Evolutionary conservation across 2,888 invertebrate species (phyloP).

Genomic region (Athalia rosae): DNA sequence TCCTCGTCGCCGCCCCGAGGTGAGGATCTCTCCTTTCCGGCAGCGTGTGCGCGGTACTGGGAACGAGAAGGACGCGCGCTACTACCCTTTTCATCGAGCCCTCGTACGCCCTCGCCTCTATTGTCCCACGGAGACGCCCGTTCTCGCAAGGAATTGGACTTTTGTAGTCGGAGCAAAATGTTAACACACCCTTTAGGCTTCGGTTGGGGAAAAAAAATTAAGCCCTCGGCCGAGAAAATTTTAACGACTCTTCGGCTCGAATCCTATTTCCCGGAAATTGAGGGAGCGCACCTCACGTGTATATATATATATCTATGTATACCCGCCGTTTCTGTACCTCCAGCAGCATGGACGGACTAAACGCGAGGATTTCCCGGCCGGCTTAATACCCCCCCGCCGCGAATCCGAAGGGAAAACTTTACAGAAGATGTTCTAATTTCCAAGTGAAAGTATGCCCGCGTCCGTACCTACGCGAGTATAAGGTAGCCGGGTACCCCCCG

Average conservation of each 20-base stretch:
- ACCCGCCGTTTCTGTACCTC: background rate
- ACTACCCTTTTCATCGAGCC: conserved; percentile 55
- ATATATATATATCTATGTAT: no score
- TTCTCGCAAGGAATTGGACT: conserved; percentile 64
- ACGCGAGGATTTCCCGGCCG: conserved; percentile 30
- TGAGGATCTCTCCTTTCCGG: conserved; percentile 56
- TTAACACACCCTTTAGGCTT: conserved; percentile 66
- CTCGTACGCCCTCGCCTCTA: conserved; percentile 46
- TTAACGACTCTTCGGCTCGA: conserved; percentile 39
- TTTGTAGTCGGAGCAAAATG: conserved; percentile 64
- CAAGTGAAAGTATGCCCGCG: background rate
- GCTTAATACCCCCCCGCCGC: conserved; percentile 8
- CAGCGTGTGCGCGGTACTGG: conserved; percentile 26
- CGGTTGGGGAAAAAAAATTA: conserved; percentile 40
- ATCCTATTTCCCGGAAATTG: conserved; percentile 23
- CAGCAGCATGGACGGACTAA: conserved; percentile 27
- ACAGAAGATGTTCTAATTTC: conserved; percentile 7
- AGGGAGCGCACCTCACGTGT: background rate
- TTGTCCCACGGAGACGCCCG: conserved; percentile 52
- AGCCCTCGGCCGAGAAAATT: conserved; percentile 26
- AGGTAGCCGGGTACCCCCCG: background rate
- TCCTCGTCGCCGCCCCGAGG: conserved; percentile 41
- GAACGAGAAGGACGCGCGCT: conserved; percentile 25
- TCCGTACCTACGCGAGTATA: background rate
- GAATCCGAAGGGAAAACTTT: conserved; percentile 6